Percentiles rank a stretch among this genome's conserved stretches.
Evolutionary conservation across 2,797 vertebrate species (phyloP).

Genomic region (Gobio occitaniae): DNA sequence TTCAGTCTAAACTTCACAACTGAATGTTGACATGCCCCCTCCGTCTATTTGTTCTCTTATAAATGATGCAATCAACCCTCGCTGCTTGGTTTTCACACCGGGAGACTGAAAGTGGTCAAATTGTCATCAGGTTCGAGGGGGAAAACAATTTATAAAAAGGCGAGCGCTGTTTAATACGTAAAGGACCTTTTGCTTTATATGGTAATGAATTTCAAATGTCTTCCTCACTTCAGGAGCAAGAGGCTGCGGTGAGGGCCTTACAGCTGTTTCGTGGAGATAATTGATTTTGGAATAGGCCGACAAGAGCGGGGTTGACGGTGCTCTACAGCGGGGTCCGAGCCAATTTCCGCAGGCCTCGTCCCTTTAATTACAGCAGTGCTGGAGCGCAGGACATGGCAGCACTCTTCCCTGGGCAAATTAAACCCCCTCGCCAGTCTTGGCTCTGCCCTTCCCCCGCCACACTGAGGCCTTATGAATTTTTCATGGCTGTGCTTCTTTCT

Average conservation of each 20-base stretch:
- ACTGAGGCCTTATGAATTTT: conserved; percentile 59
- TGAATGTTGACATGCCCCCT: conserved; percentile 47
- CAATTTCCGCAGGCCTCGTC: conserved; percentile 75
- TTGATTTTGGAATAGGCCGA: conserved; percentile 85
- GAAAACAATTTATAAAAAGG: conserved; percentile 62
- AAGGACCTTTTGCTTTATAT: conserved; percentile 75
- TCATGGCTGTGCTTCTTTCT: conserved; percentile 49
- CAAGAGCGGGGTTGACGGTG: conserved; percentile 72
- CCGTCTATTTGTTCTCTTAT: conserved; percentile 58
- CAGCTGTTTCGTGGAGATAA: conserved; percentile 83
- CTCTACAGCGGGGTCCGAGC: conserved; percentile 73
- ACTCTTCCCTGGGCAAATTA: conserved; percentile 57
- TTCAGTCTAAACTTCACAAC: conserved; percentile 42
- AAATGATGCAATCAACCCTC: conserved; percentile 65
- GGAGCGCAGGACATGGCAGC: conserved; percentile 37
- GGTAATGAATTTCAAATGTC: conserved; percentile 84
- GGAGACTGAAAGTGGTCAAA: conserved; percentile 61
- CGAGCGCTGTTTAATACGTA: conserved; percentile 75
- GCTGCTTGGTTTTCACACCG: conserved; percentile 58
- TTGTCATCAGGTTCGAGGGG: conserved; percentile 60
- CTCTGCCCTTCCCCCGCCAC: conserved; percentile 37
- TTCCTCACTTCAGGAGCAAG: conserved; percentile 82
- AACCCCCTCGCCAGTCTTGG: conserved; percentile 46
- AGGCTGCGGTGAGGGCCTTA: conserved; percentile 76
- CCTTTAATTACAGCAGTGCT: conserved; percentile 82